These are phyloP conservation scores for Zaprionus ornatus DNA, from an alignment of 1,140 invertebrate genomes.

Conservation along the genomic window DNA sequence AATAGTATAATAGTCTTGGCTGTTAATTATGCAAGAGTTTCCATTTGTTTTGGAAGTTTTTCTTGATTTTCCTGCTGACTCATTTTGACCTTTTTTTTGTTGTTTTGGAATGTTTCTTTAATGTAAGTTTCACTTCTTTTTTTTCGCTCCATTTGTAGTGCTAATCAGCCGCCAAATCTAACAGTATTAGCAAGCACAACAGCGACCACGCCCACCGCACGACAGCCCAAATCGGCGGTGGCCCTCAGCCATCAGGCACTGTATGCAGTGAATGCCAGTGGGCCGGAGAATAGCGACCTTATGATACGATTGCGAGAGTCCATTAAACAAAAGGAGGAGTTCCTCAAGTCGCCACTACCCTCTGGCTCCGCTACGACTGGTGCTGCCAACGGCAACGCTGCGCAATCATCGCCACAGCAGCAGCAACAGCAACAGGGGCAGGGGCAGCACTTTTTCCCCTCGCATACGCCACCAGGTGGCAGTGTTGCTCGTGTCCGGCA, in stretches of 20 bases:
- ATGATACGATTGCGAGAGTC: constrained; percentile 88
- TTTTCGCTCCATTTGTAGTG: constrained; percentile 51
- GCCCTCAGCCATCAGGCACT: constrained; percentile 54
- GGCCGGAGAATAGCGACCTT: constrained; percentile 74
- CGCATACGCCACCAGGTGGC: constrained; percentile 51
- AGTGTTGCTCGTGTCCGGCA: constrained; percentile 46
- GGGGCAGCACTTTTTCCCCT: constrained; percentile 79
- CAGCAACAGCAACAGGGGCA: constrained; percentile 45
- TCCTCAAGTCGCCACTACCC: constrained; percentile 89
- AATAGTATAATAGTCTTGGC: not conserved
- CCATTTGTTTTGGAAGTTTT: not conserved
- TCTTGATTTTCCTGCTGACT: not conserved
- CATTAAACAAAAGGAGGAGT: constrained; percentile 94
- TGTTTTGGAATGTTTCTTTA: not conserved
- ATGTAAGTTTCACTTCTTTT: not conserved
- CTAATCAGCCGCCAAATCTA: constrained; percentile 79
- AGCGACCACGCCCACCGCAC: constrained; percentile 59
- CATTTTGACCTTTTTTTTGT: not conserved
- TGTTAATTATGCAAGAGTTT: not conserved
- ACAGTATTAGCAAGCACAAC: constrained; percentile 78
- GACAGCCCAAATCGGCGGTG: constrained; percentile 59
- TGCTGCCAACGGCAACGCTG: constrained; percentile 50
- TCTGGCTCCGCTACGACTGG: constrained; percentile 1
- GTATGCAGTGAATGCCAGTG: constrained; percentile 46
- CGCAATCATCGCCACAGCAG: constrained; percentile 46